These are phyloP conservation scores for Rhorus exstirpatorius DNA, from an alignment of 2,888 invertebrate species.

Conservation along the genomic window DNA sequence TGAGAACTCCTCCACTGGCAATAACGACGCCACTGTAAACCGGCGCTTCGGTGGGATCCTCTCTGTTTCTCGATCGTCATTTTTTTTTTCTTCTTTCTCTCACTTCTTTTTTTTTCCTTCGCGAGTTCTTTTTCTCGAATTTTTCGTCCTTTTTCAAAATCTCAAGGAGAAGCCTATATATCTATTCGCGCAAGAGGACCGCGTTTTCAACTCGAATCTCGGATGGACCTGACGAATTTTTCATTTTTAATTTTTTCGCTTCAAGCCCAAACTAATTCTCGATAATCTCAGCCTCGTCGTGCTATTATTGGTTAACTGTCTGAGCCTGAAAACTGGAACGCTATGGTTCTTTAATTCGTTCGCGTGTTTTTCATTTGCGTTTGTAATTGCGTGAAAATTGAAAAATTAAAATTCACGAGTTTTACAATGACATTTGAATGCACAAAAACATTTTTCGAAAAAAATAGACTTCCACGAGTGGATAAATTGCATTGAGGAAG, in stretches of 20 bases:
- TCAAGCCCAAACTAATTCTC: background rate
- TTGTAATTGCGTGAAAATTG: background rate
- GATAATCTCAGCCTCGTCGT: constrained; percentile 11
- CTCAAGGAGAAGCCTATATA: constrained; percentile 2
- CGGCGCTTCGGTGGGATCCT: constrained; percentile 2
- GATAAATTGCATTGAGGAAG: too few relatives aligned
- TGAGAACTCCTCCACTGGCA: constrained; percentile 50
- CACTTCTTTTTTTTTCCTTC: background rate
- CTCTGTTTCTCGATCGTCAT: constrained; percentile 13
- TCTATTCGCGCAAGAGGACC: background rate
- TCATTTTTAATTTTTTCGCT: constrained; percentile 22
- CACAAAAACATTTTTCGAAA: too few relatives aligned
- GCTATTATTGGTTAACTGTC: constrained; percentile 31
- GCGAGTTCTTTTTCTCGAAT: constrained; percentile 5
- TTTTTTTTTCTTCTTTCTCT: constrained; percentile 20
- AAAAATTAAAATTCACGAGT: background rate
- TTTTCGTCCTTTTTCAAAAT: background rate
- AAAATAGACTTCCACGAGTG: too few relatives aligned
- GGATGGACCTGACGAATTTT: constrained; percentile 14
- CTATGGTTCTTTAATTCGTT: constrained; percentile 3
- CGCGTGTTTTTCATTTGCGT: constrained; percentile 32
- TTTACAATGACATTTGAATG: too few relatives aligned
- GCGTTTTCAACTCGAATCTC: constrained; percentile 4
- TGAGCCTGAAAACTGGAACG: constrained; percentile 16
- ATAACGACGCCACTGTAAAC: constrained; percentile 46